These are phyloP conservation scores for Hermodice carunculata DNA, from an alignment of 2,888 invertebrate genomes.

Conservation along the genomic window DNA sequence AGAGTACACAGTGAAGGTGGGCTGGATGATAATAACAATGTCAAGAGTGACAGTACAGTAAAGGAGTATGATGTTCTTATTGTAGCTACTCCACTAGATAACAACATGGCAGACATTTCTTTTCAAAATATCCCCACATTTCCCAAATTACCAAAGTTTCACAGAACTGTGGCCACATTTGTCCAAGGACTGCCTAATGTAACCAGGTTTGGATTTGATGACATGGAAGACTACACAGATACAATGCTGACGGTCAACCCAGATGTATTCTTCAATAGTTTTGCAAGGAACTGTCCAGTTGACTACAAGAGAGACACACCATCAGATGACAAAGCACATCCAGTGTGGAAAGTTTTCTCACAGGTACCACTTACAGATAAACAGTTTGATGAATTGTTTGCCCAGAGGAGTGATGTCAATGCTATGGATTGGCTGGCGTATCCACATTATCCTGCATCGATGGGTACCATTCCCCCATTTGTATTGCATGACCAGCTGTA, in stretches of 20 bases:
- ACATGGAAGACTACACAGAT: conserved; percentile 58
- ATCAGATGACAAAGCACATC: conserved; percentile 31
- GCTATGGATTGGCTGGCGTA: conserved; percentile 61
- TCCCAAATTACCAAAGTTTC: conserved; percentile 69
- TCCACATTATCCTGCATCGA: conserved; percentile 58
- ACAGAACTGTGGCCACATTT: conserved; percentile 74
- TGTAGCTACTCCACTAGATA: conserved; percentile 74
- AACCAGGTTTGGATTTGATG: conserved; percentile 69
- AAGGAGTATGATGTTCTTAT: conserved; percentile 74
- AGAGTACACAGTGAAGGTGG: background rate
- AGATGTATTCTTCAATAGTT: conserved; percentile 71
- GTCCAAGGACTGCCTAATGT: conserved; percentile 72
- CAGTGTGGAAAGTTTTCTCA: conserved; percentile 76
- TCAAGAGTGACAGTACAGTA: background rate
- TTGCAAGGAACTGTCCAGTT: conserved; percentile 67
- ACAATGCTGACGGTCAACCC: conserved; percentile 72
- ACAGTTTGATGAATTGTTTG: conserved; percentile 72
- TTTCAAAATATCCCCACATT: conserved; percentile 71
- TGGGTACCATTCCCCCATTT: conserved; percentile 69
- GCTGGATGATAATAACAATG: background rate
- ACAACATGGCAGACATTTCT: conserved; percentile 68
- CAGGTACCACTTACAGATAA: conserved; percentile 69
- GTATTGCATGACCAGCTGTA: conserved; percentile 73
- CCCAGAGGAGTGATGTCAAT: conserved; percentile 46
- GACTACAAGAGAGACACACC: conserved; percentile 49